Evolutionary conservation across 2,113 vertebrate species (phyloP).

Genomic region (Microtus montanus): DNA sequence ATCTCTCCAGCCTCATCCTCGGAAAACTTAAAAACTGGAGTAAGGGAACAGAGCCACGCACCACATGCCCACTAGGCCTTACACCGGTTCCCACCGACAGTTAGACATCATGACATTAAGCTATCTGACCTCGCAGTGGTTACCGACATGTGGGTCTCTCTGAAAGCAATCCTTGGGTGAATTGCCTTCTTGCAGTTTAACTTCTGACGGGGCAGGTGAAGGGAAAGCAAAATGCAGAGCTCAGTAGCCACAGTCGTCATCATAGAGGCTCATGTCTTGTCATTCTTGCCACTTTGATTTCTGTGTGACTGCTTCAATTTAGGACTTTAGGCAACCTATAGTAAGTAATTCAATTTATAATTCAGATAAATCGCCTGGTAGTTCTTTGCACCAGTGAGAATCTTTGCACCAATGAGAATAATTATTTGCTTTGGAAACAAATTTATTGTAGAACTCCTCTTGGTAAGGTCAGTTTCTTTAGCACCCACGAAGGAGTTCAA

Average conservation of each 20-base stretch:
- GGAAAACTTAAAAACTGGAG: slow-evolving; percentile 39
- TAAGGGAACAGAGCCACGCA: slow-evolving; percentile 8
- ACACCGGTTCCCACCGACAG: background rate
- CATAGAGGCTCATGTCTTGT: background rate
- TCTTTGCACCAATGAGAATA: background rate
- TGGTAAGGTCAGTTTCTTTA: background rate
- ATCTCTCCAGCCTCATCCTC: background rate
- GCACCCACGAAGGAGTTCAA: background rate
- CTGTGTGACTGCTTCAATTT: background rate
- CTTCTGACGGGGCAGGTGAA: slow-evolving; percentile 16
- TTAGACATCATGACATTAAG: background rate
- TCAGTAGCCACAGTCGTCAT: background rate
- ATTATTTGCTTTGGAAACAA: slow-evolving; percentile 20
- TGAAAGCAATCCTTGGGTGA: background rate
- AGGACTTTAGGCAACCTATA: background rate
- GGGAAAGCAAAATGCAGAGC: background rate
- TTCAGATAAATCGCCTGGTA: background rate
- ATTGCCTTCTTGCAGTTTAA: background rate
- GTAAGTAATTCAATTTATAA: background rate
- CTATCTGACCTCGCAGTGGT: background rate
- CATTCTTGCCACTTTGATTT: background rate
- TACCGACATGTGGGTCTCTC: background rate
- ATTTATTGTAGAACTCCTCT: slow-evolving; percentile 6
- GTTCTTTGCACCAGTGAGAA: background rate
- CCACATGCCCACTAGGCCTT: background rate